Conservation (phyloP, 1,140 invertebrate species). For the Drosophila serrata region DNA sequence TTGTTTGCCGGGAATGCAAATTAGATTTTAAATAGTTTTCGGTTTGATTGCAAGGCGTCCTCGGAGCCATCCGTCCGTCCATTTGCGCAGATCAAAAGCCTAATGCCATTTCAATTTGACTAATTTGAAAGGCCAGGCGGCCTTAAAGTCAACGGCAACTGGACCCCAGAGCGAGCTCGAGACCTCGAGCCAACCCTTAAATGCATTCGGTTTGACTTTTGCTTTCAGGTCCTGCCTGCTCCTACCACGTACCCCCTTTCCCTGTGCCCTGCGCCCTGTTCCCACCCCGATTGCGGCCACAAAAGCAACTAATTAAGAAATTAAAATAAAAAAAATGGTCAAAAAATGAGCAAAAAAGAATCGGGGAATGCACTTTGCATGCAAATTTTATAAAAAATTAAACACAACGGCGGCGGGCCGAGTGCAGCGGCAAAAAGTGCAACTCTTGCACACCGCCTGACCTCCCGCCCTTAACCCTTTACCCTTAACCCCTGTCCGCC, state of each 20-base stretch:
- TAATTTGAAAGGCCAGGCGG: slow-evolving; percentile 53
- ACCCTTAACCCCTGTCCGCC: slow-evolving; percentile 6
- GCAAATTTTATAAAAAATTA: slow-evolving; percentile 80
- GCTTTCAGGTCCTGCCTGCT: slow-evolving; percentile 23
- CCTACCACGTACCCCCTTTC: background rate
- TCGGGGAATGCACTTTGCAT: slow-evolving; percentile 75
- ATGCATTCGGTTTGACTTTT: slow-evolving; percentile 52
- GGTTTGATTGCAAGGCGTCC: slow-evolving; percentile 52
- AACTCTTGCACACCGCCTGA: slow-evolving; percentile 71
- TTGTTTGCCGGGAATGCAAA: slow-evolving; percentile 71
- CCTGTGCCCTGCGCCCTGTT: background rate
- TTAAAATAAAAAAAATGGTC: slow-evolving; percentile 73
- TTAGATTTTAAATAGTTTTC: slow-evolving; percentile 81
- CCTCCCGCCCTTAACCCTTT: slow-evolving; percentile 16
- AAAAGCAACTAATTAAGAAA: slow-evolving; percentile 82
- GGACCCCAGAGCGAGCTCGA: slow-evolving; percentile 7
- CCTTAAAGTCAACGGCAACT: slow-evolving; percentile 46
- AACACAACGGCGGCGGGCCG: slow-evolving; percentile 63
- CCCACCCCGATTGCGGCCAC: slow-evolving; percentile 40
- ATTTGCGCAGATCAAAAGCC: slow-evolving; percentile 56
- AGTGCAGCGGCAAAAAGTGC: slow-evolving; percentile 71
- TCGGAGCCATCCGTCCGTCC: background rate
- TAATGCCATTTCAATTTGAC: slow-evolving; percentile 71
- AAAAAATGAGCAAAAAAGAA: slow-evolving; percentile 46
- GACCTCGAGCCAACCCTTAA: slow-evolving; percentile 49